Conservation (phyloP, 1,140 invertebrate genomes). For the Sitobion miscanthi region DNA sequence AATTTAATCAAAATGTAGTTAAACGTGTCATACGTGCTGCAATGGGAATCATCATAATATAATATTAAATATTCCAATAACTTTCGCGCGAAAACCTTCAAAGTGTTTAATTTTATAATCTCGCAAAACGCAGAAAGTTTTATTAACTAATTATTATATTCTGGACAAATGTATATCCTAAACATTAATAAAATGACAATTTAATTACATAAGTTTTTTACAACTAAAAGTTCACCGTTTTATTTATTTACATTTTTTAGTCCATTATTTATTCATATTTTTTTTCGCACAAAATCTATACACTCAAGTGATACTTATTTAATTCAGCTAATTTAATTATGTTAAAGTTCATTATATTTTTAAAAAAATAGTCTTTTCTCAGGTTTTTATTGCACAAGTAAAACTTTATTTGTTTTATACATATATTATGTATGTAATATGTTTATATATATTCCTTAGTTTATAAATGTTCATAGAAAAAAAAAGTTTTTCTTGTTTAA, state of each 20-base stretch:
- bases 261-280: constrained; percentile 37
- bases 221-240: constrained; percentile 11
- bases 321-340: constrained; percentile 44
- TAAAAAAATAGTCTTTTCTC: neutral
- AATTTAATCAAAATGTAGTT: neutral
- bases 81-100: neutral
- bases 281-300: constrained; percentile 5
- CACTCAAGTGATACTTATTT: constrained; percentile 15
- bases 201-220: constrained; percentile 37
- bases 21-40: neutral
- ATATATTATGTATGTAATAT: neutral
- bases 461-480: constrained; percentile 43
- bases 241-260: constrained; percentile 29
- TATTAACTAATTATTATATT: neutral
- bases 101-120: constrained; percentile 18
- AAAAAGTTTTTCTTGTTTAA: constrained; percentile 43
- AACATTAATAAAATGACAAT: constrained; percentile 33
- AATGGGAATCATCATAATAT: neutral
- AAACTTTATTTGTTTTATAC: constrained; percentile 43
- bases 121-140: neutral
- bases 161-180: constrained; percentile 29
- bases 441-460: neutral
- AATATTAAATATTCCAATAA: constrained; percentile 5
- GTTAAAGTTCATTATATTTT: constrained; percentile 28
- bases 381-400: neutral